A percentile compares a stretch with the other conserved stretches of the same genome.
Conservation (phyloP, 2,888 invertebrate species). For the Chesias legatella region DNA sequence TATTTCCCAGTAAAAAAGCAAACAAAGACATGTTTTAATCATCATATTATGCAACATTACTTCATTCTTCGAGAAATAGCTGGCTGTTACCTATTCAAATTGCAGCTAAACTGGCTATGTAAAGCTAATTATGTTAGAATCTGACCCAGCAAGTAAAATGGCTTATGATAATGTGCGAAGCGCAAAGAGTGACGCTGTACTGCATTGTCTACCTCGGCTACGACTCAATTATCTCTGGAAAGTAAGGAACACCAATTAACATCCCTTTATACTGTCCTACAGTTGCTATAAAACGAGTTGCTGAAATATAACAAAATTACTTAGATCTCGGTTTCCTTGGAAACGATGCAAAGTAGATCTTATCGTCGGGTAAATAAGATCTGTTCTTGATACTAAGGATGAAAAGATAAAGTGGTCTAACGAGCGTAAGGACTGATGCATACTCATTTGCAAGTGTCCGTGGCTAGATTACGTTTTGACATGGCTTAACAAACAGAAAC, state of each 20-base stretch:
- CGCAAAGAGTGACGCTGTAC: constrained; percentile 33
- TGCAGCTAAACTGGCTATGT: constrained; percentile 16
- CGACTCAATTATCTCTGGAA: constrained; percentile 66
- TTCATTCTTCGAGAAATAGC: constrained; percentile 20
- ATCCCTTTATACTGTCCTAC: constrained; percentile 58
- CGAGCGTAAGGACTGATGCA: constrained; percentile 46
- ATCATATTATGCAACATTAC: neutral
- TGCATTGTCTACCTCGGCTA: constrained; percentile 63
- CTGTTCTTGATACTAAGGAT: constrained; percentile 4
- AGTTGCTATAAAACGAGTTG: constrained; percentile 42
- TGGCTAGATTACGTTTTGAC: constrained; percentile 62
- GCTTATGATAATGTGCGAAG: constrained; percentile 19
- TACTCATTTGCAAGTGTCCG: constrained; percentile 65
- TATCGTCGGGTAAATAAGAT: constrained; percentile 6
- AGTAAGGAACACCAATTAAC: constrained; percentile 67
- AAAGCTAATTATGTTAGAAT: constrained; percentile 20
- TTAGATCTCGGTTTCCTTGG: constrained; percentile 2
- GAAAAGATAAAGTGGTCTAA: constrained; percentile 22
- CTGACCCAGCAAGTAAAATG: constrained; percentile 11
- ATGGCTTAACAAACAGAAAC: constrained; percentile 56
- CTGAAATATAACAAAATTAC: constrained; percentile 20
- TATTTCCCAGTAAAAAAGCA: too few relatives aligned
- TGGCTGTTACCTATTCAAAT: constrained; percentile 23
- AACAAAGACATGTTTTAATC: too few relatives aligned
- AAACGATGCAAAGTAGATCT: constrained; percentile 7